phyloP scores from a whole-genome alignment of 2,113 vertebrate species.

The Genyomyrus donnyi region DNA sequence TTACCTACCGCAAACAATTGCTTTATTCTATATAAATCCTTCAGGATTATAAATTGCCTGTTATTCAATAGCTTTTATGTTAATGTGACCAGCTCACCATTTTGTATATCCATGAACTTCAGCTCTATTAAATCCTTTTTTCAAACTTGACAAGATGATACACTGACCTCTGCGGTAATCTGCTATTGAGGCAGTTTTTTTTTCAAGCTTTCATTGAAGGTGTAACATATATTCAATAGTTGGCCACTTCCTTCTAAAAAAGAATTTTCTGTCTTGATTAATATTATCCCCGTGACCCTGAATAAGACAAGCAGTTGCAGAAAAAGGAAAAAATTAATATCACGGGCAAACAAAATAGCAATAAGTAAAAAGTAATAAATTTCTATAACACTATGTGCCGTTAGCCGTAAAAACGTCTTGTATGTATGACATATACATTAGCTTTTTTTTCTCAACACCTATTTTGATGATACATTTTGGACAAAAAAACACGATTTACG shows the following conservation, averaged over 20 bases:
- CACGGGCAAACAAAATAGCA: background rate
- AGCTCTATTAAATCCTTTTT: background rate
- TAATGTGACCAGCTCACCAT: constrained; percentile 1
- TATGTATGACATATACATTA: background rate
- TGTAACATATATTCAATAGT: background rate
- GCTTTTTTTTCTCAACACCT: background rate
- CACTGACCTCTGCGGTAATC: background rate
- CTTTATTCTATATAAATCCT: background rate
- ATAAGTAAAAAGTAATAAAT: no score
- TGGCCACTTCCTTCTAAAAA: background rate
- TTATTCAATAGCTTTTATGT: background rate
- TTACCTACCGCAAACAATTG: background rate
- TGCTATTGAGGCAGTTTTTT: background rate
- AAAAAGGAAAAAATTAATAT: background rate
- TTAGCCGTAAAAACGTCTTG: background rate
- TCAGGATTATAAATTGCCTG: background rate
- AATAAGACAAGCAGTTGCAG: background rate
- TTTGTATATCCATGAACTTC: background rate
- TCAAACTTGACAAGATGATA: background rate
- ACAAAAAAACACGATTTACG: background rate
- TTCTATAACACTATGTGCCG: background rate
- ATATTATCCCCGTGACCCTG: background rate
- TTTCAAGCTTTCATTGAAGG: background rate
- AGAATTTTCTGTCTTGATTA: background rate
- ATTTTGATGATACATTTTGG: background rate